phyloP scores from a whole-genome alignment of 2,888 invertebrate genomes.

The Panzeria rudis region DNA sequence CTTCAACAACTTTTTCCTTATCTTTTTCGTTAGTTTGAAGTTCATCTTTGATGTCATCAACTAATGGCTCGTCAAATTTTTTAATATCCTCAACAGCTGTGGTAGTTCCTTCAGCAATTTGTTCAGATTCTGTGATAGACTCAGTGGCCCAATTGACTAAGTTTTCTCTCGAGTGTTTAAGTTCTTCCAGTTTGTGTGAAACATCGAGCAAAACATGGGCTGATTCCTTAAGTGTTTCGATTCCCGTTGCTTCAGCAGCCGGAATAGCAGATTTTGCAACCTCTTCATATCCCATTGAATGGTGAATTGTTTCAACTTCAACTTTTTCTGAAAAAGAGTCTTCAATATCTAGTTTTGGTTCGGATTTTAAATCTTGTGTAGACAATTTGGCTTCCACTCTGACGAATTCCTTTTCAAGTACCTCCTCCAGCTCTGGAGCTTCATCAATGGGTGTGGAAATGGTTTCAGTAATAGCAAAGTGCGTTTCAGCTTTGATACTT shows the following conservation, averaged over 20 bases:
- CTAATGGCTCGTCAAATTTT: neutral
- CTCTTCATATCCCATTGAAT: neutral
- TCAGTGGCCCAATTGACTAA: neutral
- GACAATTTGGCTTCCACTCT: constrained; percentile 40
- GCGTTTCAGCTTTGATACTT: neutral
- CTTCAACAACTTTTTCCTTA: too few species aligned
- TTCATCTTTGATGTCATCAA: neutral
- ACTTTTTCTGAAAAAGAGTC: constrained; percentile 31
- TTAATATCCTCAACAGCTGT: neutral
- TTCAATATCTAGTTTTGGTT: constrained; percentile 38
- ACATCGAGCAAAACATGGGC: constrained; percentile 46
- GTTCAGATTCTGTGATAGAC: neutral
- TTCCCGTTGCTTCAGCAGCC: constrained; percentile 56
- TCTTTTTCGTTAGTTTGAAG: too few species aligned
- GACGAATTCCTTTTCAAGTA: constrained; percentile 59
- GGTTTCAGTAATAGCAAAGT: constrained; percentile 68
- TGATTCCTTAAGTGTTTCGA: constrained; percentile 63
- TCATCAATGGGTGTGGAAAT: constrained; percentile 77
- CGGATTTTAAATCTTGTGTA: neutral
- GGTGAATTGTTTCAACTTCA: neutral
- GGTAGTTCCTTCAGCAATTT: neutral
- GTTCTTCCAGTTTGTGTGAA: constrained; percentile 60
- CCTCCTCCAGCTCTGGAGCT: constrained; percentile 34
- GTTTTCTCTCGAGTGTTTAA: constrained; percentile 42
- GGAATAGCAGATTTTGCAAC: neutral